phyloP scores from a whole-genome alignment of 1,140 invertebrate genomes.

The Orius laevigatus region DNA sequence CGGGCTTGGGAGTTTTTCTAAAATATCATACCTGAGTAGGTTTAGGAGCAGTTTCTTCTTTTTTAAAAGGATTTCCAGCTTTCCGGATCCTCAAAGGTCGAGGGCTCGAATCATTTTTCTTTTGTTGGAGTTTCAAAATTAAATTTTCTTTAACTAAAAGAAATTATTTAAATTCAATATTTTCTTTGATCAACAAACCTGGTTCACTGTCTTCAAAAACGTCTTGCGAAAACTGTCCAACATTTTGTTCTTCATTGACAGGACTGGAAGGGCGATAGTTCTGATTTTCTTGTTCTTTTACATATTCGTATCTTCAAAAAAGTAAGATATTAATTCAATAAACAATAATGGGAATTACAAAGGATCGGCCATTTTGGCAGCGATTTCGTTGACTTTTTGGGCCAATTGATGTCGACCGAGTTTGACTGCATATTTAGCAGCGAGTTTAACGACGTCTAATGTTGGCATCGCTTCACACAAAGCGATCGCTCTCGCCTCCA shows the following conservation, averaged over 20 bases:
- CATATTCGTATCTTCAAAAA: constrained; percentile 2
- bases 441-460: constrained; percentile 57
- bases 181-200: background rate
- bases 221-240: constrained; percentile 22
- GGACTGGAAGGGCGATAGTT: constrained; percentile 18
- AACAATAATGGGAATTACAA: constrained; percentile 10
- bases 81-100: constrained; percentile 3
- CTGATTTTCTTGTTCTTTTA: constrained; percentile 4
- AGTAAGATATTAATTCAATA: background rate
- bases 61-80: constrained; percentile 13
- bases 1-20: too few relatives aligned
- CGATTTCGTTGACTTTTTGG: constrained; percentile 42
- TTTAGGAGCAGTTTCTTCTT: background rate
- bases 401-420: constrained; percentile 57
- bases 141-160: constrained; percentile 15
- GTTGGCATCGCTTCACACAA: constrained; percentile 68
- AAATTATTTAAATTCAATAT: background rate
- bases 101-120: constrained; percentile 10
- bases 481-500: constrained; percentile 72
- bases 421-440: constrained; percentile 71
- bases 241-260: constrained; percentile 22
- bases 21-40: too few relatives aligned
- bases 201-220: constrained; percentile 11
- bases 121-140: constrained; percentile 15
- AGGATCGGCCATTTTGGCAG: constrained; percentile 21